Base-by-base conservation (phyloP, 35 echinoderm and acorn worm species). In the Stichopus chloronotus region DNA sequence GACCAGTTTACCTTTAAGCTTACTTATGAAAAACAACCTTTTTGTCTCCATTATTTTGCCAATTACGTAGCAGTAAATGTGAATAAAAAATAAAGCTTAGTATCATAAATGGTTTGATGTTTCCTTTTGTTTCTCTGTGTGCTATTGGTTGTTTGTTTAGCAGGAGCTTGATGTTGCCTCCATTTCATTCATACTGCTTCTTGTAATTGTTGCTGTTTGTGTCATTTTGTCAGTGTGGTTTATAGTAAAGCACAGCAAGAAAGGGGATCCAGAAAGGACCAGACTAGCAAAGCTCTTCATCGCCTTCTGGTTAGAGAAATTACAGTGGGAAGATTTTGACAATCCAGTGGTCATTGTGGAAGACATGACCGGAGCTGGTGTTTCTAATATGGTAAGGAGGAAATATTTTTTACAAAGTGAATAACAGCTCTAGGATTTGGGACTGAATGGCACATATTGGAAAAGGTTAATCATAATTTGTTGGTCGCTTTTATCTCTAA, bases 231-330 rank as follows among this genome's bases (percentile, higher is more conserved):
- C 74, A 98, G 96, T 98, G 54, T 98, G 94, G 94, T 98, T 96
- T 87, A 93, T 72, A 90, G 91, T 96, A 0, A 94, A 92, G 63
- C 19, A 10, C 11, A 81, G 93, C 79, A 92, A 93, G 68, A 98
- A 96, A 53, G 84, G 84, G 74, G 93, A 94, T 59, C 60, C 94
- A 1, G 86, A 83, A 19, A 63, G 65, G 14, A 81, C 79, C n/a
- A 57, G 85, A 53, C n/a, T 20, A 56, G 94, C 93, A 25, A 98
- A 96, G 81, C 68, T 87, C 71, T 96, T 93, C 88, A 94, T 95
- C 5, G 94, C 91, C 3, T 98, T 92, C 90, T 98, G 96, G 96
- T 59, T 98, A 78, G 92, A 98, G 63, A 98, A 96, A 78, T 60
- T 98, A 8, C 94, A 98, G 71, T 92, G 92, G 57, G 93, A 96